A percentile compares a stretch with the other conserved stretches of the same genome.
Conservation (phyloP, 2,113 vertebrate genomes). For the Larimichthys crocea region DNA sequence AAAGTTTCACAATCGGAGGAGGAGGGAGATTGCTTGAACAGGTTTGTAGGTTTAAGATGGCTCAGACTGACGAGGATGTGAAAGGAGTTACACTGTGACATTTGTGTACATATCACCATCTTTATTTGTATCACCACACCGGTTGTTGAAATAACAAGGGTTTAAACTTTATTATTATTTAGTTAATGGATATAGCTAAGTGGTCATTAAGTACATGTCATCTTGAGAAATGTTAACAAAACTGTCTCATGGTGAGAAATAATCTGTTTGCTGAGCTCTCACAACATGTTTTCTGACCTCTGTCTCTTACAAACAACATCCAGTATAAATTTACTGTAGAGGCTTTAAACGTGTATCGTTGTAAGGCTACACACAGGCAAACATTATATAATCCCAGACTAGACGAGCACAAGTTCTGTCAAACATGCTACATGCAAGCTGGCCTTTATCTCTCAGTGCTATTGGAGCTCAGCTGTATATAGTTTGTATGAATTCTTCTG, state of each 20-base stretch:
- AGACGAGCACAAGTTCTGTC: conserved; percentile 17
- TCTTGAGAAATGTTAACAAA: conserved; percentile 21
- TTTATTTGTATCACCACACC: neutral
- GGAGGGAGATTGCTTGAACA: neutral
- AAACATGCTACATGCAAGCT: conserved; percentile 14
- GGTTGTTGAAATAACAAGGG: conserved; percentile 26
- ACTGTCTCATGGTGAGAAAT: conserved; percentile 9
- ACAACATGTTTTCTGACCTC: conserved; percentile 22
- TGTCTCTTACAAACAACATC: conserved; percentile 11
- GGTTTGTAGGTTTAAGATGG: conserved; percentile 11
- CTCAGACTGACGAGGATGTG: neutral
- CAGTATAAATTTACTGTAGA: neutral
- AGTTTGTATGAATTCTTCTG: conserved; percentile 52
- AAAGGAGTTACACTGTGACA: neutral
- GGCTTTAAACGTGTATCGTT: neutral
- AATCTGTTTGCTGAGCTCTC: conserved; percentile 10
- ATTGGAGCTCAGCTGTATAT: conserved; percentile 19
- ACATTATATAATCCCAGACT: conserved; percentile 1
- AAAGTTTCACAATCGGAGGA: conserved; percentile 3
- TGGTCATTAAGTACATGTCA: neutral
- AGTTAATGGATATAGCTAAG: conserved; percentile 6
- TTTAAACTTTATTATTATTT: conserved; percentile 20
- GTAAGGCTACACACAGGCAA: neutral
- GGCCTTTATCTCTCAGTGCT: neutral
- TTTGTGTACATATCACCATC: conserved; percentile 4